A percentile compares a stretch with the other conserved stretches of the same genome.
Evolutionary conservation across 2,797 vertebrate genomes (phyloP).

Genomic region (Pangasius djambal): DNA sequence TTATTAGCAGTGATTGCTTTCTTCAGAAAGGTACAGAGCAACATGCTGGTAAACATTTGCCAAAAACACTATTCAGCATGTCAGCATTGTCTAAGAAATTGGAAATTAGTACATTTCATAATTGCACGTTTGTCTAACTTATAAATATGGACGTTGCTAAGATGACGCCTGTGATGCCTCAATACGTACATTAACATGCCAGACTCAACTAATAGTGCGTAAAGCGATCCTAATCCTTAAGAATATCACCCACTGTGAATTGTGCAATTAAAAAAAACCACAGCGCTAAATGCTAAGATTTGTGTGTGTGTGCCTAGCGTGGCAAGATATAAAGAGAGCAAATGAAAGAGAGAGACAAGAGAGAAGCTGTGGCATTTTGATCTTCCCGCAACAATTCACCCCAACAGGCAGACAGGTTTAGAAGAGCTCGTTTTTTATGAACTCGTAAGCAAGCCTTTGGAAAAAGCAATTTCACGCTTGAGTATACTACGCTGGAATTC

Average conservation of each 20-base stretch:
- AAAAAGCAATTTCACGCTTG: slow-evolving; percentile 66
- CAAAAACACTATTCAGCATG: not conserved
- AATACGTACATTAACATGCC: not conserved
- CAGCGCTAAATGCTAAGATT: not conserved
- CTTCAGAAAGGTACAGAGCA: not conserved
- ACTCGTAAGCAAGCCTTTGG: slow-evolving; percentile 57
- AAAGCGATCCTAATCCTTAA: not conserved
- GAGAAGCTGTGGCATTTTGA: slow-evolving; percentile 36
- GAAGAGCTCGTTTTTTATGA: slow-evolving; percentile 59
- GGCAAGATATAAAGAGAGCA: not conserved
- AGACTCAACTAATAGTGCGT: not conserved
- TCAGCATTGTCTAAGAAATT: not conserved
- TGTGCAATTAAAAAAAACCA: slow-evolving; percentile 19
- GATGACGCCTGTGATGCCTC: not conserved
- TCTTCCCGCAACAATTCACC: slow-evolving; percentile 50
- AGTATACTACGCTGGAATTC: slow-evolving; percentile 52
- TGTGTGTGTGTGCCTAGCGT: not conserved
- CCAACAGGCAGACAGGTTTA: slow-evolving; percentile 51
- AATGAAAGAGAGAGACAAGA: slow-evolving; percentile 23
- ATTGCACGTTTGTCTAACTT: not conserved
- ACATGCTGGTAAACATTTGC: not conserved
- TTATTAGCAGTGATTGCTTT: not conserved
- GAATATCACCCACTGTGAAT: not conserved
- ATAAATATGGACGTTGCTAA: not conserved
- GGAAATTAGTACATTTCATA: not conserved